Conservation (phyloP, 2,888 invertebrate genomes). For the Clanis bilineata region DNA sequence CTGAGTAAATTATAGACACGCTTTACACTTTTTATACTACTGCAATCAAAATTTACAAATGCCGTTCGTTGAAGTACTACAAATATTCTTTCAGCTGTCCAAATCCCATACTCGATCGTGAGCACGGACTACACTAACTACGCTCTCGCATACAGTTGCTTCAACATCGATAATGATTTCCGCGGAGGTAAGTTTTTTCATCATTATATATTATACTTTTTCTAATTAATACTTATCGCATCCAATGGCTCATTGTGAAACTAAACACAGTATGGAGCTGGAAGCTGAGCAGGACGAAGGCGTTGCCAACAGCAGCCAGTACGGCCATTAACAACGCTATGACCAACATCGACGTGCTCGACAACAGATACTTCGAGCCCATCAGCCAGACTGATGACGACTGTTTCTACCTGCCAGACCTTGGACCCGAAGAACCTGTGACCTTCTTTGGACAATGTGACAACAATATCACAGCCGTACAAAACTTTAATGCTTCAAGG, state of each 20-base stretch:
- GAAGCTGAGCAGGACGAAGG: conserved; percentile 57
- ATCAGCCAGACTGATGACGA: conserved; percentile 46
- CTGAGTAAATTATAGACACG: too few species aligned
- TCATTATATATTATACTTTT: not conserved
- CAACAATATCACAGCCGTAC: conserved; percentile 40
- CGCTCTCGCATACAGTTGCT: conserved; percentile 84
- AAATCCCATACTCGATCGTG: conserved; percentile 53
- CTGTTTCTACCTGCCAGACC: conserved; percentile 58
- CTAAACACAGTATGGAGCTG: conserved; percentile 55
- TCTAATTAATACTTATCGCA: not conserved
- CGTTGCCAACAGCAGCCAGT: conserved; percentile 35
- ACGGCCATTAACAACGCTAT: conserved; percentile 45
- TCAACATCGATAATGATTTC: conserved; percentile 42
- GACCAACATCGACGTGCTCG: conserved; percentile 40
- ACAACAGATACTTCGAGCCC: conserved; percentile 47
- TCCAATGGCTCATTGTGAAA: not conserved
- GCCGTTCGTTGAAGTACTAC: not conserved
- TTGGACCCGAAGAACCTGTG: conserved; percentile 42
- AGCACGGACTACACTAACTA: conserved; percentile 83
- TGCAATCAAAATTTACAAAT: too few species aligned
- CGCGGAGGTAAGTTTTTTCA: conserved; percentile 41
- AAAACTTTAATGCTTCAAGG: conserved; percentile 42
- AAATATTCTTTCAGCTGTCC: conserved; percentile 34
- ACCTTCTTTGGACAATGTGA: conserved; percentile 57
- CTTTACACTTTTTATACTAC: too few species aligned